Evolutionary conservation across 2,888 invertebrate genomes (phyloP).

Genomic region (Drosophila subsilvestris): DNA sequence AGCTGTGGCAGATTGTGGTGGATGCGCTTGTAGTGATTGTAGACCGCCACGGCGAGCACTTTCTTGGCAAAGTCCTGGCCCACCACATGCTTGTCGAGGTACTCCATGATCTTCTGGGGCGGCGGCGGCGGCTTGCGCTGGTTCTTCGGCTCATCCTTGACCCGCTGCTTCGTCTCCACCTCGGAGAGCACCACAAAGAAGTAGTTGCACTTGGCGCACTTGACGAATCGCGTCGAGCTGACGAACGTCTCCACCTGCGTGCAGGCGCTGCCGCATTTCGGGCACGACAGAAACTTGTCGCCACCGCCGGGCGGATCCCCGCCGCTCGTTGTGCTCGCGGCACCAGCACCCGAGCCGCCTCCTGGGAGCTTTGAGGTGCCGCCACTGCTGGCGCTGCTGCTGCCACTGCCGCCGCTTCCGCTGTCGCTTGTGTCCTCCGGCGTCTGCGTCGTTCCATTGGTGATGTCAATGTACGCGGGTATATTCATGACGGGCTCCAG

Average conservation of each 20-base stretch:
- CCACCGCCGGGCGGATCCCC: constrained; percentile 48
- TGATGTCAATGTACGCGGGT: constrained; percentile 70
- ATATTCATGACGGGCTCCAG: constrained; percentile 52
- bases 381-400: constrained; percentile 37
- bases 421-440: constrained; percentile 46
- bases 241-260: constrained; percentile 98
- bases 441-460: constrained; percentile 55
- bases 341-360: constrained; percentile 35
- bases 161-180: constrained; percentile 93
- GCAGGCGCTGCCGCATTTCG: constrained; percentile 98
- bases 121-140: constrained; percentile 95
- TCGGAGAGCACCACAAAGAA: constrained; percentile 98
- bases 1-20: constrained; percentile 93
- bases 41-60: constrained; percentile 98
- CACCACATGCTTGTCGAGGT: constrained; percentile 97
- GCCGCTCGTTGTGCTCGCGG: constrained; percentile 39
- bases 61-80: constrained; percentile 99
- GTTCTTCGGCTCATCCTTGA: constrained; percentile 90
- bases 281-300: constrained; percentile 93
- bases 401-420: constrained; percentile 24
- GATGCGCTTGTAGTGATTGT: constrained; percentile 99
- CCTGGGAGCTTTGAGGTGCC: constrained; percentile 34
- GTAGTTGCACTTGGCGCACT: constrained; percentile 99
- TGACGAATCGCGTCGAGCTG: constrained; percentile 97
- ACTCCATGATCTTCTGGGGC: constrained; percentile 98